Percentiles rank a stretch among this genome's conserved stretches.
These are phyloP conservation scores for Halcyon smyrnensis DNA, from an alignment of 2,797 vertebrate genomes.

Conservation along the genomic window DNA sequence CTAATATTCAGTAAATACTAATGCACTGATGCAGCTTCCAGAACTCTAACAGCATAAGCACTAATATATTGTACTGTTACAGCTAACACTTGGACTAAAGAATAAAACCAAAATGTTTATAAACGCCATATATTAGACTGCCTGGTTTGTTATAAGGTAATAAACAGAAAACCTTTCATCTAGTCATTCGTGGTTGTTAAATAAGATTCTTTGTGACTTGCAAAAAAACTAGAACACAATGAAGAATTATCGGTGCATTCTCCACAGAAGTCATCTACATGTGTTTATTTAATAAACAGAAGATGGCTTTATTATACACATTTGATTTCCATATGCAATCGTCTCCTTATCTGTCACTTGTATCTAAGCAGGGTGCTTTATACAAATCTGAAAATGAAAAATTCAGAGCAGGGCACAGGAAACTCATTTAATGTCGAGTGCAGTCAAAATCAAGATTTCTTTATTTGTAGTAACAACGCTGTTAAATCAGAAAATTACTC, in stretches of 20 bases:
- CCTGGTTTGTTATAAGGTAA: conserved; percentile 44
- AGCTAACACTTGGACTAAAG: background rate
- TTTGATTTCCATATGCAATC: conserved; percentile 83
- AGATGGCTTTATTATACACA: conserved; percentile 87
- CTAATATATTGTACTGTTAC: background rate
- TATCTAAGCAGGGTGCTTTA: conserved; percentile 85
- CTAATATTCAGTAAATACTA: conserved; percentile 27
- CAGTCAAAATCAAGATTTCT: conserved; percentile 88
- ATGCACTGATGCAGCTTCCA: background rate
- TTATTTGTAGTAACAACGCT: conserved; percentile 87
- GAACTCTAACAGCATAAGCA: background rate
- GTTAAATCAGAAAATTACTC: conserved; percentile 90
- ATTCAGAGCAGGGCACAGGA: conserved; percentile 81
- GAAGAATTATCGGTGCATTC: conserved; percentile 81
- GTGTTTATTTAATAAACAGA: conserved; percentile 88
- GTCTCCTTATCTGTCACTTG: conserved; percentile 83
- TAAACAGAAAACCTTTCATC: conserved; percentile 60
- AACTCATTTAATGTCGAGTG: conserved; percentile 88
- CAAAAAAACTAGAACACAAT: conserved; percentile 76
- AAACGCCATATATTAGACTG: conserved; percentile 35
- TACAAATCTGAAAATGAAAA: conserved; percentile 89
- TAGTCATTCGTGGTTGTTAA: conserved; percentile 75
- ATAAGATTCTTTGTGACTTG: conserved; percentile 83
- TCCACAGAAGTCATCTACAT: conserved; percentile 80
- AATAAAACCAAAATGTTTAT: conserved; percentile 38